Conservation (phyloP, 53 echinoderm and acorn worm genomes). For the Astropecten irregularis region DNA sequence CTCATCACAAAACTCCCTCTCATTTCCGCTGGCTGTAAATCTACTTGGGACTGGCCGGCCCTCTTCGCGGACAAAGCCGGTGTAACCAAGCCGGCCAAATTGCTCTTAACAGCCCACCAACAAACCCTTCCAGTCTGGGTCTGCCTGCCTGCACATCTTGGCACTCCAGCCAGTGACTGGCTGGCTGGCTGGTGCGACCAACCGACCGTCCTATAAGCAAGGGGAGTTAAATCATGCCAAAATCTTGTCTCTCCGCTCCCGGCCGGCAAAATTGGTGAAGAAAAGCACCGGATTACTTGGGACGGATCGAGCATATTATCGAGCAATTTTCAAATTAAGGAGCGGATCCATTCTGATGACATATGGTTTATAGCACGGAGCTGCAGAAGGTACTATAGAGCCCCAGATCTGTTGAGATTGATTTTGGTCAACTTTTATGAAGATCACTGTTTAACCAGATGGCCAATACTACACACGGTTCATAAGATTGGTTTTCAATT, state of each 20-base stretch:
- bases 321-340: constrained; percentile 60
- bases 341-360: constrained; percentile 47
- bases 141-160: too few species aligned
- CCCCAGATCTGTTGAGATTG: too few species aligned
- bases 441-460: too few species aligned
- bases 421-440: too few species aligned
- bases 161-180: too few species aligned
- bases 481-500: too few species aligned
- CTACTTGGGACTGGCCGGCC: neutral
- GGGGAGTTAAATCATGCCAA: too few species aligned
- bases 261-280: constrained; percentile 46
- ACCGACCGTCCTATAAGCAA: too few species aligned
- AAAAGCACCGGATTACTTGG: constrained; percentile 53
- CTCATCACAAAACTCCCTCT: constrained; percentile 44
- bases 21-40: constrained; percentile 29
- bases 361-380: constrained; percentile 3
- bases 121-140: too few species aligned
- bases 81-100: constrained; percentile 27
- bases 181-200: too few species aligned
- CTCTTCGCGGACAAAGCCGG: constrained; percentile 28
- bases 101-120: constrained; percentile 31
- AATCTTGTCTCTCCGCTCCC: constrained; percentile 42
- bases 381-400: too few species aligned
- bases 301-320: constrained; percentile 58
- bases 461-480: too few species aligned